phyloP scores from a whole-genome alignment of 2,113 vertebrate species.

The Brachyhypopomus gauderio region DNA sequence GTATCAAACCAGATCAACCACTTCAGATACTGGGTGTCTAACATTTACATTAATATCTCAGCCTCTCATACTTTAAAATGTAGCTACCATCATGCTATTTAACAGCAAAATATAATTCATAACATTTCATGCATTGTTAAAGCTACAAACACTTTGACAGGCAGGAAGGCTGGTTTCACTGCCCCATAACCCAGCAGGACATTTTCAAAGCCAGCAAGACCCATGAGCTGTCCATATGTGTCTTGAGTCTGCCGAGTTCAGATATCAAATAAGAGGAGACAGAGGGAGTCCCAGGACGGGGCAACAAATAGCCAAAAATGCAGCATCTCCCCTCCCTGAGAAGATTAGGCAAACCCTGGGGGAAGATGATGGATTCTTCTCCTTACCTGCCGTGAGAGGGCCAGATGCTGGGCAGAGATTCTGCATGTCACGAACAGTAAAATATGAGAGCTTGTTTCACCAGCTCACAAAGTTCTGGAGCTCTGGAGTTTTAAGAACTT shows the following conservation, averaged over 20 bases:
- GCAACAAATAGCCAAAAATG: slow-evolving; percentile 73
- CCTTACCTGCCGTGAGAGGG: slow-evolving; percentile 76
- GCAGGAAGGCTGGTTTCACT: not conserved
- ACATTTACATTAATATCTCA: not conserved
- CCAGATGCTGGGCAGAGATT: slow-evolving; percentile 80
- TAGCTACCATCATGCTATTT: not conserved
- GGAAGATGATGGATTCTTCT: slow-evolving; percentile 79
- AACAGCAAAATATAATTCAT: slow-evolving; percentile 18
- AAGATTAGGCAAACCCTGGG: slow-evolving; percentile 79
- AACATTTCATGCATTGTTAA: slow-evolving; percentile 14
- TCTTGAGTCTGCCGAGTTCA: slow-evolving; percentile 59
- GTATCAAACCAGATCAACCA: not conserved
- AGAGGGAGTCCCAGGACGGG: slow-evolving; percentile 70
- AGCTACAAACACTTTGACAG: slow-evolving; percentile 18
- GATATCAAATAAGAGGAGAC: slow-evolving; percentile 74
- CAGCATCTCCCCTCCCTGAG: slow-evolving; percentile 73
- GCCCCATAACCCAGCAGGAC: slow-evolving; percentile 34
- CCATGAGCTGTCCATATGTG: slow-evolving; percentile 54
- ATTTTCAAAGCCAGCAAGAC: slow-evolving; percentile 35
- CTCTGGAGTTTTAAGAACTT: slow-evolving; percentile 67
- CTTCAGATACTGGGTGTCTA: not conserved
- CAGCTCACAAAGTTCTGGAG: slow-evolving; percentile 59
- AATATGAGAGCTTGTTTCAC: slow-evolving; percentile 68
- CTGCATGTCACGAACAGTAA: slow-evolving; percentile 73
- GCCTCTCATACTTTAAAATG: not conserved